Conservation (phyloP, 2,888 invertebrate genomes). For the Agrochola lota region DNA sequence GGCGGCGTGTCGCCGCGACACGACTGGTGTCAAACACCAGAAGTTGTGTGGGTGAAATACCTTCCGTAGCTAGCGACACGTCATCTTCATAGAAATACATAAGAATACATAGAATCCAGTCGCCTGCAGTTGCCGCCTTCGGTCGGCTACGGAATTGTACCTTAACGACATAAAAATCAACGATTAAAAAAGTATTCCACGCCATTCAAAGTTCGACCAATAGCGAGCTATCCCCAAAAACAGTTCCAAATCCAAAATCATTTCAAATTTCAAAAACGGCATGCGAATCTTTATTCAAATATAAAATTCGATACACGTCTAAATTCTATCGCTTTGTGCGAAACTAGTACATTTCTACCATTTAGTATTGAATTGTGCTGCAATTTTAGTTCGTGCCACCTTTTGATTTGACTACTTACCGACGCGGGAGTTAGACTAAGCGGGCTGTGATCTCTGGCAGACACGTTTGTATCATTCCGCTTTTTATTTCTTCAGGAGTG, state of each 20-base stretch:
- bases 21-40: too few species aligned
- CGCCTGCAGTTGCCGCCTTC: too few species aligned
- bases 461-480: slow-evolving; percentile 55
- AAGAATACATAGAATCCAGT: too few species aligned
- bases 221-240: neutral
- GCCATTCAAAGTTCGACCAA: neutral
- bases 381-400: slow-evolving; percentile 62
- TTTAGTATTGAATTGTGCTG: slow-evolving; percentile 45
- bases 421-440: slow-evolving; percentile 50
- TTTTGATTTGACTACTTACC: slow-evolving; percentile 66
- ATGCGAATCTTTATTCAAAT: slow-evolving; percentile 32
- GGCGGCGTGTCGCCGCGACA: too few species aligned
- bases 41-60: too few species aligned
- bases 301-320: slow-evolving; percentile 33
- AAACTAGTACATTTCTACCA: slow-evolving; percentile 40
- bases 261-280: slow-evolving; percentile 32
- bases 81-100: too few species aligned
- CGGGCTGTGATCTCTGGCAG: slow-evolving; percentile 53
- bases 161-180: neutral
- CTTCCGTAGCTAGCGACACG: too few species aligned
- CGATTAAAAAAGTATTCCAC: neutral
- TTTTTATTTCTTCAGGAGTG: slow-evolving; percentile 49
- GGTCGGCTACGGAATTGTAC: too few species aligned
- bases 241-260: neutral
- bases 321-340: slow-evolving; percentile 33